These are phyloP conservation scores for Chlorodrepanis virens DNA, from an alignment of 2,113 vertebrate genomes.

Conservation along the genomic window DNA sequence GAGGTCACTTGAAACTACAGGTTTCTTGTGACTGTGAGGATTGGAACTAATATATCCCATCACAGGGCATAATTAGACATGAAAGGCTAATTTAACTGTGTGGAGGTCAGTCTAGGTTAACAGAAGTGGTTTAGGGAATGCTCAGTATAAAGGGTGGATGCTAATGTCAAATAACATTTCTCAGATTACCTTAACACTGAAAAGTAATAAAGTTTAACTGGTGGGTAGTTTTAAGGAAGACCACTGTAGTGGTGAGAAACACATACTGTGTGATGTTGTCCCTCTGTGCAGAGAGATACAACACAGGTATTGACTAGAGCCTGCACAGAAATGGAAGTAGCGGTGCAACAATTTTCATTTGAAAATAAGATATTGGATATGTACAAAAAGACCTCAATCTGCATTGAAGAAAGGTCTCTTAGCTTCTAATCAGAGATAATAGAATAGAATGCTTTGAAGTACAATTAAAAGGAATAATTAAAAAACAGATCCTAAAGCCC, in stretches of 20 bases:
- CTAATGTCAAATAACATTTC: not conserved
- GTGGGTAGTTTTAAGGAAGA: not conserved
- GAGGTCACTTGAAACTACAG: not conserved
- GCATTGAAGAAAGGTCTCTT: not conserved
- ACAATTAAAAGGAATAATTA: not conserved
- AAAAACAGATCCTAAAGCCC: not conserved
- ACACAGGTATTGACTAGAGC: not conserved
- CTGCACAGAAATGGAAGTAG: not conserved
- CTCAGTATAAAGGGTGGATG: not conserved
- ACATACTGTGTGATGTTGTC: accelerated
- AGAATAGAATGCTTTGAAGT: not conserved
- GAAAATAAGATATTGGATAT: not conserved
- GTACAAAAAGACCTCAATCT: not conserved
- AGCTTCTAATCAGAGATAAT: not conserved
- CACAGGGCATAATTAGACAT: conserved; percentile 24
- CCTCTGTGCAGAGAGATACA: not conserved
- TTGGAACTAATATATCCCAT: conserved; percentile 12
- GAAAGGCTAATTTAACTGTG: conserved; percentile 19
- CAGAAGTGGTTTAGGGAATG: not conserved
- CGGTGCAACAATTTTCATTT: not conserved
- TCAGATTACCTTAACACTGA: not conserved
- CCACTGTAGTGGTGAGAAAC: not conserved
- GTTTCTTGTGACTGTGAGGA: not conserved
- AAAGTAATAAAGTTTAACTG: not conserved
- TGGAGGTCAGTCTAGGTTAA: conserved; percentile 27